These are phyloP conservation scores for Kradibia gibbosae DNA, from an alignment of 1,140 invertebrate genomes.

Conservation along the genomic window DNA sequence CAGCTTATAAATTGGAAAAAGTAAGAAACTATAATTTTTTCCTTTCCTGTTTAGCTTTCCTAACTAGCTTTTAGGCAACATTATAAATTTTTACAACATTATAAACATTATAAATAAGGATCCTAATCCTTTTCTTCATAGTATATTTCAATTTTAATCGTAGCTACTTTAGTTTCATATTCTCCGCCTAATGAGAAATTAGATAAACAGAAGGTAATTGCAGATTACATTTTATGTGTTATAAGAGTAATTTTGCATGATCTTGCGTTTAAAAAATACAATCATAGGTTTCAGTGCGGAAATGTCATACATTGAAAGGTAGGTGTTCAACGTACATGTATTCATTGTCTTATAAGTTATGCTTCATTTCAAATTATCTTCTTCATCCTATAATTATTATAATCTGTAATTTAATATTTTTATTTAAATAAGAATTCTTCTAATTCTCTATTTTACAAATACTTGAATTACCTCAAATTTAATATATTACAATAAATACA, in stretches of 20 bases:
- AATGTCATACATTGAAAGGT: background rate
- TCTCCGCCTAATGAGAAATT: constrained; percentile 2
- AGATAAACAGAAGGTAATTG: background rate
- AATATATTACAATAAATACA: no score
- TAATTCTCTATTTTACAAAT: no score
- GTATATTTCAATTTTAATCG: no score
- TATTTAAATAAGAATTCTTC: no score
- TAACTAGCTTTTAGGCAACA: no score
- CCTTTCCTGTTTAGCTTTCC: constrained; percentile 48
- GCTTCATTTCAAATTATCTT: background rate
- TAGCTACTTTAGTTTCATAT: background rate
- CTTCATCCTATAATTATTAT: background rate
- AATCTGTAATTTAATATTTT: background rate
- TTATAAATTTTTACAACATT: background rate
- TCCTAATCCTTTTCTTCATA: no score
- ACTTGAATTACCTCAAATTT: no score
- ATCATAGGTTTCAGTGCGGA: background rate
- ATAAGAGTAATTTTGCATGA: constrained; percentile 62
- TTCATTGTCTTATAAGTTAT: background rate
- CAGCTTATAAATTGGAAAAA: constrained; percentile 19
- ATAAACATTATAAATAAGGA: background rate
- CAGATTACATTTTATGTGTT: constrained; percentile 55
- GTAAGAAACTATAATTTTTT: constrained; percentile 48
- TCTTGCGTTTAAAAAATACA: constrained; percentile 54
- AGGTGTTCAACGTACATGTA: background rate